Base-by-base conservation (phyloP, 2,888 invertebrate species). In the Eilema caniola region DNA sequence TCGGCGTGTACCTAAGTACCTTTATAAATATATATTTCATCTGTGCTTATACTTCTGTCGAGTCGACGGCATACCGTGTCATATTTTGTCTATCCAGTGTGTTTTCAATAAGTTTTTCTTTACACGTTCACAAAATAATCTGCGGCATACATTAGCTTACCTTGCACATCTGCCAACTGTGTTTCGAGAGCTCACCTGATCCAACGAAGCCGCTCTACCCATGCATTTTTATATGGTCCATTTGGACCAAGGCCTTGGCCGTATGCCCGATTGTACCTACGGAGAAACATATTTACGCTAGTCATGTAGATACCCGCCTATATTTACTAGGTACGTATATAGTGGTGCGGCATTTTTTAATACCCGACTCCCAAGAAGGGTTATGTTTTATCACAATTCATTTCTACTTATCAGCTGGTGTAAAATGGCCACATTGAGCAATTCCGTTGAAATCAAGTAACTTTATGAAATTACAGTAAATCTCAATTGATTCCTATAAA, bases 171-270 rank as follows among this genome's bases (percentile, higher is more conserved):
- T 83, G 82, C 82, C 82, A 82, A 83, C 70, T 78, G 70, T 78
- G 79, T 78, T 82, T 73, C 70, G 68, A 83, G 78, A 75, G 73
- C 74, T 72, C 82, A 82, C 83, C 82, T 82, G 82, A 72, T 76
- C 71, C 71, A 59, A 25, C 25, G 73, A 66, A n/a, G 57, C 33
- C 20, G 57, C 59, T 66, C 68, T 76, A 71, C 72, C 62, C 72
- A 60, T 70, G 79, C 75, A 72, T 72, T 77, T 76, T 70, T 72
- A 71, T 74, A 68, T 70, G 73, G 72, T 71, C 67, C 61, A 78
- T 81, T 80, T 78, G 73, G 74, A 81, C 25, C 68, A 70, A 75
- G 66, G 62, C 57, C 25, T 77, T 82, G 84, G 82, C 77, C 61
- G 3, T 41, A 62, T 83, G 82, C 84, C 82, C 73, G 68, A 71